Evolutionary conservation across 2,888 invertebrate genomes (phyloP).

Genomic region (Diabrotica balteata): DNA sequence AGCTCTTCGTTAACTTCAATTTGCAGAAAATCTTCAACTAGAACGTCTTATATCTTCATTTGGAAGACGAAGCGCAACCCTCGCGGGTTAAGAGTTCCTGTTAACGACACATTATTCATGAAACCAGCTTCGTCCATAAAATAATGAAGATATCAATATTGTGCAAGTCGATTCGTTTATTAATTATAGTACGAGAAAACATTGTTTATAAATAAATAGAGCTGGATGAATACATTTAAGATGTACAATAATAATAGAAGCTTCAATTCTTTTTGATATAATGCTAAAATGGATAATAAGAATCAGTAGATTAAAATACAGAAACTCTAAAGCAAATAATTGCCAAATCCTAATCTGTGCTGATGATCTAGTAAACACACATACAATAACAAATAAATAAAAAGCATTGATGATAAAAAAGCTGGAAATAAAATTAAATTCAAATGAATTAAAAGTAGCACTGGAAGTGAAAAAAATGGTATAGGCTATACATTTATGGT

Average conservation of each 20-base stretch:
- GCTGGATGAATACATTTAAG: neutral
- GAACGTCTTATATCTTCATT: neutral
- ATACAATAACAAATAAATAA: no score
- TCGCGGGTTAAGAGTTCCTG: conserved; percentile 6
- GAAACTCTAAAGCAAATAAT: no score
- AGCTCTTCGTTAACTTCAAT: no score
- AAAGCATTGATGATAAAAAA: no score
- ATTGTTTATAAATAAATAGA: neutral
- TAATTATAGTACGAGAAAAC: conserved; percentile 29
- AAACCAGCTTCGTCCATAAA: conserved; percentile 27
- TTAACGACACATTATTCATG: conserved; percentile 10
- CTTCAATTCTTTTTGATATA: neutral
- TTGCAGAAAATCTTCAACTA: no score
- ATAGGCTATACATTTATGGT: no score
- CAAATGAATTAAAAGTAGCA: no score
- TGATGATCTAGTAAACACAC: no score
- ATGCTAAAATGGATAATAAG: neutral
- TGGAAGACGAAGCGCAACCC: neutral
- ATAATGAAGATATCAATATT: conserved; percentile 51
- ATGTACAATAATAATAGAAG: neutral
- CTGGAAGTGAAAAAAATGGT: no score
- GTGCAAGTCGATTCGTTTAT: conserved; percentile 38
- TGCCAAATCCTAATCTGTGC: no score
- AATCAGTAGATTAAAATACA: no score
- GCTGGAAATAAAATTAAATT: no score